Percentiles rank a stretch among this genome's conserved stretches.
These are phyloP conservation scores for Isichthys henryi DNA, from an alignment of 2,113 vertebrate species.

Conservation along the genomic window DNA sequence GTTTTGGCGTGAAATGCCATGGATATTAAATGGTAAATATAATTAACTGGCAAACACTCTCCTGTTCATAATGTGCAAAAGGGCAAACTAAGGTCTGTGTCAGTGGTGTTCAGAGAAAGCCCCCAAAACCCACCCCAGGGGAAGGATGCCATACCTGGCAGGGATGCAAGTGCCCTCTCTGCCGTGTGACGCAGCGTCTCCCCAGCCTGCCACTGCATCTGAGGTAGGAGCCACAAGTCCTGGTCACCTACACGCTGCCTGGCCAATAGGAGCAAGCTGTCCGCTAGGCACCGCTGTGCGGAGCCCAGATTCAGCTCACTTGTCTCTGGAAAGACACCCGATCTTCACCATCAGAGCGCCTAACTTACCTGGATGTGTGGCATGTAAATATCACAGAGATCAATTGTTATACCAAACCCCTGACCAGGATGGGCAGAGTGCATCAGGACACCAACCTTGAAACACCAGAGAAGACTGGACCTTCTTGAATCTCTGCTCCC, in stretches of 20 bases:
- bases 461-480: constrained; percentile 60
- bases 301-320: constrained; percentile 61
- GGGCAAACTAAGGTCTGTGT: background rate
- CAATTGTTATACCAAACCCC: background rate
- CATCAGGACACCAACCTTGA: constrained; percentile 59
- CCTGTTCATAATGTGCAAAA: background rate
- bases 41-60: background rate
- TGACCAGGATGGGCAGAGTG: background rate
- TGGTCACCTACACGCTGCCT: constrained; percentile 69
- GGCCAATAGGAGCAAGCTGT: constrained; percentile 73
- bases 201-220: constrained; percentile 76
- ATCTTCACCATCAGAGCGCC: background rate
- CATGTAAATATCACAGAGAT: background rate
- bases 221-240: constrained; percentile 83
- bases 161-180: constrained; percentile 62
- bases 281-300: constrained; percentile 66
- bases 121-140: background rate
- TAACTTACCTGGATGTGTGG: background rate
- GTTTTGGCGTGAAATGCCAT: background rate
- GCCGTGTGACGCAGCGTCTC: constrained; percentile 82
- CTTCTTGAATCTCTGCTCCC: constrained; percentile 75
- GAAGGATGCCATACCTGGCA: constrained; percentile 60
- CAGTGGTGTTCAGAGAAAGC: background rate
- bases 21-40: background rate
- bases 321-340: constrained; percentile 53